Conservation (phyloP, 2,797 vertebrate genomes). For the Glossophaga mutica region DNA sequence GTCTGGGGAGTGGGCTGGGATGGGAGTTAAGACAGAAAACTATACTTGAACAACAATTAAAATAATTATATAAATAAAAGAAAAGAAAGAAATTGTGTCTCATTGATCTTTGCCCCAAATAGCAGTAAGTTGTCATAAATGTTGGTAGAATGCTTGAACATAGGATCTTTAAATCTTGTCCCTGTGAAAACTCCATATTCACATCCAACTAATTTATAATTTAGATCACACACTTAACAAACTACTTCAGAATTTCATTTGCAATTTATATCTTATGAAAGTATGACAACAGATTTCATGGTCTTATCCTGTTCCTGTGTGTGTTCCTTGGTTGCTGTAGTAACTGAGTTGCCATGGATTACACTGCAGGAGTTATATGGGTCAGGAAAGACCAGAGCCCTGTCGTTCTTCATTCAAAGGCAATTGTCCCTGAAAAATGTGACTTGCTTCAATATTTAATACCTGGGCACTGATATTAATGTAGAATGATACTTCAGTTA, state of each 20-base stretch:
- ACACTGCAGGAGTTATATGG: conserved; percentile 82
- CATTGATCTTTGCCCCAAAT: background rate
- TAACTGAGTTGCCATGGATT: conserved; percentile 88
- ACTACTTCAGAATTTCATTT: conserved; percentile 77
- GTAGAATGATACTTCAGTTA: conserved; percentile 85
- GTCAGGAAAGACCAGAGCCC: conserved; percentile 91
- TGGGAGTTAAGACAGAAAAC: too few species aligned
- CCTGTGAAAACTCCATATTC: background rate
- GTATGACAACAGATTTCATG: conserved; percentile 86
- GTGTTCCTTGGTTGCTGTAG: conserved; percentile 87
- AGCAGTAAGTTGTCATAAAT: background rate
- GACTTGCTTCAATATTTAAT: conserved; percentile 88
- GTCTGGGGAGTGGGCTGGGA: too few species aligned
- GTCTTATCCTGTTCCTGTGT: conserved; percentile 78
- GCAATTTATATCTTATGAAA: conserved; percentile 79
- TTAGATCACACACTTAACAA: conserved; percentile 73
- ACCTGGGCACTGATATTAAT: conserved; percentile 84
- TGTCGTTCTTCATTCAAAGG: conserved; percentile 91
- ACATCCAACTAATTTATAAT: conserved; percentile 57
- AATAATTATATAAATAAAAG: too few species aligned
- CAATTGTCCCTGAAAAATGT: conserved; percentile 89
- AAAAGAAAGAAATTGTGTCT: background rate
- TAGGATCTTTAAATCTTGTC: background rate
- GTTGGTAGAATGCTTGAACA: background rate
- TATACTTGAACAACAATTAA: too few species aligned